phyloP scores from a whole-genome alignment of 2,888 invertebrate genomes.

The Hypercompe scribonia region DNA sequence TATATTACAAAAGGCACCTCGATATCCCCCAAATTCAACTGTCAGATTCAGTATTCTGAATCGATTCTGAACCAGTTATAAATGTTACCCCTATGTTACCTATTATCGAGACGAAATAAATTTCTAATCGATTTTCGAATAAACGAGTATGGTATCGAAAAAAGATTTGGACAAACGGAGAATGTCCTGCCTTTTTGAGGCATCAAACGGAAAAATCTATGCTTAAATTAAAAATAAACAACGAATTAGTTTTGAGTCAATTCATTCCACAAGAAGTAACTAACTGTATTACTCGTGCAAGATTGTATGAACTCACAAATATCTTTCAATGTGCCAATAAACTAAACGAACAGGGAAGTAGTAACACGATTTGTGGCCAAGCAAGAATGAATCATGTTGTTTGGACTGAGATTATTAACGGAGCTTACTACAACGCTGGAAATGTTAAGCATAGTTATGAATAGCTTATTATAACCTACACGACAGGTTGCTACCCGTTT shows the following conservation, averaged over 20 bases:
- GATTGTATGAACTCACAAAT: slow-evolving; percentile 38
- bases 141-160: too few relatives aligned
- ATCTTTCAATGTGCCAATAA: slow-evolving; percentile 35
- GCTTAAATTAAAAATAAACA: too few relatives aligned
- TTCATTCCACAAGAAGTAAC: not conserved
- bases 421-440: slow-evolving; percentile 34
- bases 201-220: not conserved
- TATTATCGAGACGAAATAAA: too few relatives aligned
- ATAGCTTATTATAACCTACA: slow-evolving; percentile 16
- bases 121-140: too few relatives aligned
- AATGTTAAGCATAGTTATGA: slow-evolving; percentile 33
- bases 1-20: too few relatives aligned
- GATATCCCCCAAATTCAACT: too few relatives aligned
- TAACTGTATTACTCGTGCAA: slow-evolving; percentile 1
- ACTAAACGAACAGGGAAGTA: slow-evolving; percentile 49
- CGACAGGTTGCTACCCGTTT: slow-evolving; percentile 2
- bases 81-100: too few relatives aligned
- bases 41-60: too few relatives aligned
- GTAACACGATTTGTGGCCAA: slow-evolving; percentile 56
- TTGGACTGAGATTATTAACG: slow-evolving; percentile 51
- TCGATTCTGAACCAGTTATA: too few relatives aligned
- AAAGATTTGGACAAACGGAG: not conserved
- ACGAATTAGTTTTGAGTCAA: not conserved
- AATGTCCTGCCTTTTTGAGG: not conserved
- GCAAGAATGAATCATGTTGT: slow-evolving; percentile 53